Percentiles rank a stretch among this genome's conserved stretches.
phyloP scores from a whole-genome alignment of 1,140 invertebrate species.

The Caenorhabditis brenneri region DNA sequence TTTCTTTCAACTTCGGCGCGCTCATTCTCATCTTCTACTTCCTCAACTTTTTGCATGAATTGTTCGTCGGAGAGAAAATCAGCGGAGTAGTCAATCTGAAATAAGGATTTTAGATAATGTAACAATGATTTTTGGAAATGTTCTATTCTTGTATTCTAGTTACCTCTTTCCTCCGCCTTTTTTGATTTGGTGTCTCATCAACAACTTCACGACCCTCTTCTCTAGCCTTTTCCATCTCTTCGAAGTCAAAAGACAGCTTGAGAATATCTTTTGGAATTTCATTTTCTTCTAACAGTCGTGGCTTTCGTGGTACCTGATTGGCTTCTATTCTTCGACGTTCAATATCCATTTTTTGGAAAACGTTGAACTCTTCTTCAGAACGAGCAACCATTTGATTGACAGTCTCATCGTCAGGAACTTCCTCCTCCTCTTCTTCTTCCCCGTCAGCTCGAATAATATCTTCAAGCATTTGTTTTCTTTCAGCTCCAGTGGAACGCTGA shows the following conservation, averaged over 20 bases:
- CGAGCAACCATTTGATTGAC: constrained; percentile 98
- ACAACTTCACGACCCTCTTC: constrained; percentile 76
- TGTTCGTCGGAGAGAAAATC: constrained; percentile 85
- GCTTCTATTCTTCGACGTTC: constrained; percentile 85
- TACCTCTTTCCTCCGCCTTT: constrained; percentile 93
- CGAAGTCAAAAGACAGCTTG: constrained; percentile 90
- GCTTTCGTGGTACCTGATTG: constrained; percentile 77
- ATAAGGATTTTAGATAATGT: constrained; percentile 86
- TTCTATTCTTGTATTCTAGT: neutral
- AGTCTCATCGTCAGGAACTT: constrained; percentile 96
- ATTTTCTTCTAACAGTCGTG: constrained; percentile 87
- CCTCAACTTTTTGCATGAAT: constrained; percentile 79
- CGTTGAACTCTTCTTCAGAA: constrained; percentile 89
- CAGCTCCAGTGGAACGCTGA: constrained; percentile 94
- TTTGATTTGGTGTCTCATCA: constrained; percentile 80
- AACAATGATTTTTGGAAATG: too few relatives aligned
- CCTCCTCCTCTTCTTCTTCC: constrained; percentile 80
- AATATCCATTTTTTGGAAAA: constrained; percentile 90
- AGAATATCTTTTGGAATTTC: constrained; percentile 93
- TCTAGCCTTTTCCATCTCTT: constrained; percentile 65
- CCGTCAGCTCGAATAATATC: constrained; percentile 78
- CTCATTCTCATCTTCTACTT: constrained; percentile 56
- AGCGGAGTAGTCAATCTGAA: constrained; percentile 90
- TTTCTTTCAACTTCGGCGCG: neutral
- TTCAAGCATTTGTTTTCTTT: constrained; percentile 91